A percentile compares a stretch with the other conserved stretches of the same genome.
These are phyloP conservation scores for Acrocephalus kingi DNA, from an alignment of 2,113 vertebrate species.

Conservation along the genomic window DNA sequence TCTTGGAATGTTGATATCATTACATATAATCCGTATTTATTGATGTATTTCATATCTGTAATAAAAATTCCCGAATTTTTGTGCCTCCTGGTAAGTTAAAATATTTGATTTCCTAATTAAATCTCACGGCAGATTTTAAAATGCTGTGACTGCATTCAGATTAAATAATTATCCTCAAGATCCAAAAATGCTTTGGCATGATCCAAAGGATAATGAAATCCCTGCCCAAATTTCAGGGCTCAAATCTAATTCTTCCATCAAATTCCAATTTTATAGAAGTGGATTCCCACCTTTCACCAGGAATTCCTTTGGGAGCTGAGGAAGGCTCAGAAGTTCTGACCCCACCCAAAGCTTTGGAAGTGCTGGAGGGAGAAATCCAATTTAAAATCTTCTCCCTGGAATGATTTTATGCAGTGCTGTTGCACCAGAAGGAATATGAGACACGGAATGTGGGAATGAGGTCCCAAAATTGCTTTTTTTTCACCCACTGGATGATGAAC, in stretches of 20 bases:
- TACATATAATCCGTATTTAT: fast-evolving
- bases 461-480: not conserved
- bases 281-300: not conserved
- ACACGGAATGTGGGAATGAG: not conserved
- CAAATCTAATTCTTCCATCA: not conserved
- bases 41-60: fast-evolving
- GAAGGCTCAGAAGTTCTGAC: not conserved
- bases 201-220: not conserved
- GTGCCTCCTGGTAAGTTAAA: not conserved
- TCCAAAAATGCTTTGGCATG: not conserved
- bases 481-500: not conserved
- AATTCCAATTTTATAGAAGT: not conserved
- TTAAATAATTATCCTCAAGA: not conserved
- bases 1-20: fast-evolving
- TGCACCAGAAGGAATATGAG: not conserved
- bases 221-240: not conserved
- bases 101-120: not conserved
- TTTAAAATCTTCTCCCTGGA: not conserved
- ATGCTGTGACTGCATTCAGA: not conserved
- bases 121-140: not conserved
- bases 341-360: not conserved
- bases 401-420: not conserved
- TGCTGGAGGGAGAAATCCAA: not conserved
- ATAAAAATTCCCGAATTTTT: fast-evolving
- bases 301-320: not conserved